A percentile compares a stretch with the other conserved stretches of the same genome.
Evolutionary conservation across 2,888 invertebrate genomes (phyloP).

Genomic region (Notodonta ziczac): DNA sequence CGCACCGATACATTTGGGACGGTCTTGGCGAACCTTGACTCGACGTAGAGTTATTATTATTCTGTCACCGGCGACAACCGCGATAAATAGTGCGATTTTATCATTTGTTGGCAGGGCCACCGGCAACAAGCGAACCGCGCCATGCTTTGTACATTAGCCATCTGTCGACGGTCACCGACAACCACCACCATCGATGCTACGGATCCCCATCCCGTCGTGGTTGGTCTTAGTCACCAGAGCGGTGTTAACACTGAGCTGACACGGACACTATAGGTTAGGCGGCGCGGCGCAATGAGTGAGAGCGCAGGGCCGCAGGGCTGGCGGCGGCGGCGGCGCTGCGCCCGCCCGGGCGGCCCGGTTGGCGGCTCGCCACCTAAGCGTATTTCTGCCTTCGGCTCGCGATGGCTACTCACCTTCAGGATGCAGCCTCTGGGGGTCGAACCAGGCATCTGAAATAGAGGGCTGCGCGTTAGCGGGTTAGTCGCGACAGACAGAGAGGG

Average conservation of each 20-base stretch:
- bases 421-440: conserved; percentile 95
- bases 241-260: conserved; percentile 50
- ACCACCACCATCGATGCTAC: conserved; percentile 27
- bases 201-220: conserved; percentile 3
- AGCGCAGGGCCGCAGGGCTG: conserved; percentile 44
- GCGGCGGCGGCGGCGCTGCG: conserved; percentile 37
- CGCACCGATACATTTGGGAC: conserved; percentile 46
- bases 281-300: conserved; percentile 30
- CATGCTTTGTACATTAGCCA: conserved; percentile 8
- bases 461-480: conserved; percentile 83
- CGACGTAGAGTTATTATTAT: conserved; percentile 62
- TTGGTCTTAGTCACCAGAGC: conserved; percentile 32
- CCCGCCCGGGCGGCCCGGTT: conserved; percentile 55
- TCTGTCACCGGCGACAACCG: conserved; percentile 42
- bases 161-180: conserved; percentile 11
- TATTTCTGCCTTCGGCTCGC: conserved; percentile 56
- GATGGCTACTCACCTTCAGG: conserved; percentile 91
- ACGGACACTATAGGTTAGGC: conserved; percentile 36
- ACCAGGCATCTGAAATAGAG: conserved; percentile 96
- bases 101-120: conserved; percentile 33
- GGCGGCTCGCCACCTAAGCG: conserved; percentile 61
- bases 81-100: conserved; percentile 29
- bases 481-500: conserved; percentile 74
- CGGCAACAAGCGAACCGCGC: conserved; percentile 13
- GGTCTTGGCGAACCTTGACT: conserved; percentile 54